Evolutionary conservation across 2,797 vertebrate genomes (phyloP).

Genomic region (Coregonus sp.): DNA sequence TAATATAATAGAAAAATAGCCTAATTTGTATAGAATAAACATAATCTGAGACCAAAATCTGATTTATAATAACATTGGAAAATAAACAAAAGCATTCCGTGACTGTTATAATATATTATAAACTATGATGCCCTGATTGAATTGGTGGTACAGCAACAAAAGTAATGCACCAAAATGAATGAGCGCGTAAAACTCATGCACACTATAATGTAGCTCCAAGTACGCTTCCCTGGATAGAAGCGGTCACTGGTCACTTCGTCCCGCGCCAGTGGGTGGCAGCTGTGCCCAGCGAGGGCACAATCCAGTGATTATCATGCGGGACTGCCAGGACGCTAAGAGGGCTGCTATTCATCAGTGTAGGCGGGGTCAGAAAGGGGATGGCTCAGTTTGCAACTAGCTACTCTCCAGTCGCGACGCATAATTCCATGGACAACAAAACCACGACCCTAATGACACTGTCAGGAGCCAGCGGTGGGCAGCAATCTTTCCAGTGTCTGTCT

Average conservation of each 20-base stretch:
- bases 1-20: not conserved
- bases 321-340: slow-evolving; percentile 5
- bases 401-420: slow-evolving; percentile 17
- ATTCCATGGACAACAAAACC: slow-evolving; percentile 38
- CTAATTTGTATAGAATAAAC: not conserved
- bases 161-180: not conserved
- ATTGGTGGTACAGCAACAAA: not conserved
- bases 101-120: not conserved
- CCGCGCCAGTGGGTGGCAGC: slow-evolving; percentile 7
- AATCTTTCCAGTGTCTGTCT: slow-evolving; percentile 17
- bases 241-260: not conserved
- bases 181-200: not conserved
- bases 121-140: not conserved
- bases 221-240: not conserved
- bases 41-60: not conserved
- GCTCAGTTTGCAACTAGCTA: slow-evolving; percentile 28
- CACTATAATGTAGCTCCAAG: not conserved
- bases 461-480: slow-evolving; percentile 34
- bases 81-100: not conserved
- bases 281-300: slow-evolving; percentile 22
- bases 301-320: slow-evolving; percentile 17
- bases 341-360: slow-evolving; percentile 22
- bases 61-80: not conserved
- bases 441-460: slow-evolving; percentile 45
- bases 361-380: slow-evolving; percentile 16